A percentile compares a stretch with the other conserved stretches of the same genome.
Conservation (phyloP, 2,888 invertebrate genomes). For the Epinotia bilunana region DNA sequence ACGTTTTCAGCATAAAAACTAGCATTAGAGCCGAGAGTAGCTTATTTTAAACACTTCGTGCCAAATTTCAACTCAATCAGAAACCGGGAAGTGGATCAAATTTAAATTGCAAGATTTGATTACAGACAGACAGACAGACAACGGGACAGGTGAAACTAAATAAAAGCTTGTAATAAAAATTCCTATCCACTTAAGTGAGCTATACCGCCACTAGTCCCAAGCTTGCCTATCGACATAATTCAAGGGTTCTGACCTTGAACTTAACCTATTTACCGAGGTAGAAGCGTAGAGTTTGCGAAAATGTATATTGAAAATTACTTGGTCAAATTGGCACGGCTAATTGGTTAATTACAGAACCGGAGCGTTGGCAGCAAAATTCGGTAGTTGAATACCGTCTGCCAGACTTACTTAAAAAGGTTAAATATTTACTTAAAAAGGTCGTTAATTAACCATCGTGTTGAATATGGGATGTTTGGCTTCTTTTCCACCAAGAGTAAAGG, state of each 20-base stretch:
- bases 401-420: not conserved
- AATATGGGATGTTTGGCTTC: too few species aligned
- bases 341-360: conserved; percentile 15
- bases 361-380: conserved; percentile 10
- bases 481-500: too few species aligned
- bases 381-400: conserved; percentile 1
- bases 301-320: conserved; percentile 8
- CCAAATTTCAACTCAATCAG: too few species aligned
- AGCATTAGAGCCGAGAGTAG: not conserved
- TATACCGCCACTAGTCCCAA: conserved; percentile 11
- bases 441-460: not conserved
- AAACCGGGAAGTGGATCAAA: too few species aligned
- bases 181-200: not conserved
- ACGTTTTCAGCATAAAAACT: not conserved
- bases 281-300: conserved; percentile 2
- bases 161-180: too few species aligned
- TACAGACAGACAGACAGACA: too few species aligned
- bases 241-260: conserved; percentile 4
- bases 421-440: not conserved
- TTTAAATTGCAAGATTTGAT: too few species aligned
- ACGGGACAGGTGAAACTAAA: too few species aligned
- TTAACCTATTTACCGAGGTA: not conserved
- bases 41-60: not conserved
- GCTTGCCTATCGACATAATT: not conserved
- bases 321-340: conserved; percentile 4